These are phyloP conservation scores for Smittia aterrima DNA, from an alignment of 2,888 invertebrate species.

Conservation along the genomic window DNA sequence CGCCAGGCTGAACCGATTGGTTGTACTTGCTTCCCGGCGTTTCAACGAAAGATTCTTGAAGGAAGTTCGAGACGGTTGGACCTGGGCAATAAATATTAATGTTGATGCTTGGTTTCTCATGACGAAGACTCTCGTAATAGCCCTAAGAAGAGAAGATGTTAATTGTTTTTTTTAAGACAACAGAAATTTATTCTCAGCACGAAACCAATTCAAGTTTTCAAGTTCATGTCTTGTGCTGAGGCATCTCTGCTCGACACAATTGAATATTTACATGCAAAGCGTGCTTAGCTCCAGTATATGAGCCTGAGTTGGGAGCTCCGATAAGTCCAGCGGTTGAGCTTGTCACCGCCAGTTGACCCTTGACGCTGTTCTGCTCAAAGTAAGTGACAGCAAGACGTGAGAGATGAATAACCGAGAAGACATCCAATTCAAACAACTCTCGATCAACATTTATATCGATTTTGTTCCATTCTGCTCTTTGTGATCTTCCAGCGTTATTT, in stretches of 20 bases:
- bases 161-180: not conserved
- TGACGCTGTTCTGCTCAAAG: constrained; percentile 55
- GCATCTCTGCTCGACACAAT: not conserved
- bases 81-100: constrained; percentile 75
- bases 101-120: constrained; percentile 58
- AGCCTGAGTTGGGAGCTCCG: constrained; percentile 64
- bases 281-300: constrained; percentile 73
- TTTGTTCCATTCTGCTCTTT: constrained; percentile 69
- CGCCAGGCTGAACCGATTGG: constrained; percentile 51
- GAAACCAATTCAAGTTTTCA: too few species aligned
- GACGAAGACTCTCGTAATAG: constrained; percentile 66
- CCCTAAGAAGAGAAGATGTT: constrained; percentile 57
- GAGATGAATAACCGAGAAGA: constrained; percentile 69
- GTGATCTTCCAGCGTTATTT: constrained; percentile 79
- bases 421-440: constrained; percentile 74
- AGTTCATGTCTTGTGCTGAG: too few species aligned
- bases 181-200: too few species aligned
- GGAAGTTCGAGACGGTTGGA: constrained; percentile 56
- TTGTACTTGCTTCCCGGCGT: constrained; percentile 47
- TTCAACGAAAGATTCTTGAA: constrained; percentile 25
- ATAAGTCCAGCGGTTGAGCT: constrained; percentile 72
- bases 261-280: constrained; percentile 65
- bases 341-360: constrained; percentile 71
- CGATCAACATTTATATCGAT: constrained; percentile 70
- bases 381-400: constrained; percentile 67